A percentile compares a stretch with the other conserved stretches of the same genome.
Conservation (phyloP, 2,113 vertebrate species). For the Neolamprologus cancellatus region DNA sequence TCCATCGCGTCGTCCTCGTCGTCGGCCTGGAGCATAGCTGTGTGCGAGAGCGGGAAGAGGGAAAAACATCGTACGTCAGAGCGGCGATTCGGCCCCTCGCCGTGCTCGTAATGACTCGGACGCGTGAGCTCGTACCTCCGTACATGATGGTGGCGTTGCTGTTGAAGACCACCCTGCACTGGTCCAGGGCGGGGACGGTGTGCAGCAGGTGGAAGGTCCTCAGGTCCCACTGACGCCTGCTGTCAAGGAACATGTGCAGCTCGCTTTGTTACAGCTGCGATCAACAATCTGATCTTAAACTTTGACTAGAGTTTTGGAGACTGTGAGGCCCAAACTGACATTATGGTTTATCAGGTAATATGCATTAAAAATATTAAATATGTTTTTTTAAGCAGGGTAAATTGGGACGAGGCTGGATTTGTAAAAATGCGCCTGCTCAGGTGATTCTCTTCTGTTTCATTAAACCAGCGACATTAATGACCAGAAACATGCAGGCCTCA, state of each 20-base stretch:
- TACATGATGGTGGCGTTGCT: slow-evolving; percentile 95
- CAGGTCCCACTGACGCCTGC: slow-evolving; percentile 85
- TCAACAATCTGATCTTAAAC: not conserved
- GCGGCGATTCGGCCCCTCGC: too few relatives aligned
- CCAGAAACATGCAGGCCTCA: not conserved
- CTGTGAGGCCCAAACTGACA: not conserved
- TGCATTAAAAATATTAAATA: accelerated
- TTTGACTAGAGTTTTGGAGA: not conserved
- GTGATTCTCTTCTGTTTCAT: not conserved
- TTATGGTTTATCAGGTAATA: not conserved
- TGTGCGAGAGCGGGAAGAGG: not conserved
- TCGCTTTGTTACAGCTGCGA: not conserved
- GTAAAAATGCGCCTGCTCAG: not conserved
- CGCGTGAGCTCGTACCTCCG: slow-evolving; percentile 75
- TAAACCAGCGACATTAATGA: not conserved
- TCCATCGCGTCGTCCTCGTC: slow-evolving; percentile 91
- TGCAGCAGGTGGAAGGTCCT: slow-evolving; percentile 93
- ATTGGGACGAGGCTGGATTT: not conserved
- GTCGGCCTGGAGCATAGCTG: slow-evolving; percentile 93
- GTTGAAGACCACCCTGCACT: slow-evolving; percentile 96
- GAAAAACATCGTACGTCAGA: not conserved
- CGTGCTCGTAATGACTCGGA: not conserved
- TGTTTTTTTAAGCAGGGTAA: not conserved
- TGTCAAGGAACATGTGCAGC: slow-evolving; percentile 63
- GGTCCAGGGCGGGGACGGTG: slow-evolving; percentile 91